These are phyloP conservation scores for Gerosis bhagava DNA, from an alignment of 2,888 invertebrate species.

Conservation along the genomic window DNA sequence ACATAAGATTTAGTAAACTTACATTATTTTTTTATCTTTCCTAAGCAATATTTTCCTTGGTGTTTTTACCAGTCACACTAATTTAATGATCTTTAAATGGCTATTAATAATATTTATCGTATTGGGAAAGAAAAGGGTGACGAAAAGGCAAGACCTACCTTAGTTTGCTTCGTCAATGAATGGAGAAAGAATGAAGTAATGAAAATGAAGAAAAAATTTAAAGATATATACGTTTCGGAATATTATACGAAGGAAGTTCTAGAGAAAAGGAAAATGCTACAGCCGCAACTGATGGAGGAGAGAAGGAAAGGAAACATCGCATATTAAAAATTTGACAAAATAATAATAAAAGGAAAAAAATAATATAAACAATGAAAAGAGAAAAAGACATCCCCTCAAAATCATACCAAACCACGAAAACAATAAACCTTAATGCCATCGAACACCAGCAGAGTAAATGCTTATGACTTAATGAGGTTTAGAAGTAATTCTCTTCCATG, in stretches of 20 bases:
- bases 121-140: no score
- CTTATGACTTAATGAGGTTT: slow-evolving; percentile 33
- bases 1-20: no score
- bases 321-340: slow-evolving; percentile 35
- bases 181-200: slow-evolving; percentile 36
- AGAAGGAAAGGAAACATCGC: slow-evolving; percentile 25
- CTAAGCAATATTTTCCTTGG: no score
- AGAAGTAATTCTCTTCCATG: slow-evolving; percentile 34
- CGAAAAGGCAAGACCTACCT: no score
- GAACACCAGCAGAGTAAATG: slow-evolving; percentile 32
- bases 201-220: slow-evolving; percentile 32
- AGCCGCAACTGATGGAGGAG: slow-evolving; percentile 19
- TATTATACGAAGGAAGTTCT: slow-evolving; percentile 39
- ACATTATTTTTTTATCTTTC: no score
- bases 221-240: slow-evolving; percentile 30
- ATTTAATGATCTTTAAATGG: no score
- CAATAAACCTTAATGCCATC: slow-evolving; percentile 25
- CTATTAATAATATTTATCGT: no score
- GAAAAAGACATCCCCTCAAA: slow-evolving; percentile 24
- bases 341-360: slow-evolving; percentile 34
- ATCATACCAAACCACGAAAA: slow-evolving; percentile 20
- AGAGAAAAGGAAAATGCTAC: slow-evolving; percentile 33
- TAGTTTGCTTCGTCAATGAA: neutral
- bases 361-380: slow-evolving; percentile 27
- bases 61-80: no score